Evolutionary conservation across 2,888 invertebrate species (phyloP).

Genomic region (Hypolimnas misippus): DNA sequence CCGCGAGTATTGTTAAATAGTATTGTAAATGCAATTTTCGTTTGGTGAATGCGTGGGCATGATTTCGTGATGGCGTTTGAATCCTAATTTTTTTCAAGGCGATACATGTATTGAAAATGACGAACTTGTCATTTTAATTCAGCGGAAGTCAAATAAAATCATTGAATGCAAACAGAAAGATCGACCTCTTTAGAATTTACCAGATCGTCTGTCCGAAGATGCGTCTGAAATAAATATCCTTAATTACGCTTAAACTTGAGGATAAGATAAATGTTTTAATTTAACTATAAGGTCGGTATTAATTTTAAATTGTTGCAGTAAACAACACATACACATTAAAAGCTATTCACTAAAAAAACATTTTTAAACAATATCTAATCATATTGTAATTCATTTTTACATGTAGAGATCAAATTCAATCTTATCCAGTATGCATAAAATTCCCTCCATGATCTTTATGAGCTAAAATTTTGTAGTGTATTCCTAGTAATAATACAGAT

Average conservation of each 20-base stretch:
- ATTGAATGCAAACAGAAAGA: slow-evolving; percentile 19
- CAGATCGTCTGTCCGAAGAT: neutral
- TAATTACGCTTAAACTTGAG: neutral
- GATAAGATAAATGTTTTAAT: neutral
- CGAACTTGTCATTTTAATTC: slow-evolving; percentile 31
- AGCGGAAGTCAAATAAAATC: slow-evolving; percentile 21
- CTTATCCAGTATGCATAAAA: no score
- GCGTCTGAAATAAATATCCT: neutral
- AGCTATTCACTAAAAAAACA: no score
- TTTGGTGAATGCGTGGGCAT: slow-evolving; percentile 21
- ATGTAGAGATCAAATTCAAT: no score
- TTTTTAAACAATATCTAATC: no score
- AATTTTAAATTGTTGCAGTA: no score
- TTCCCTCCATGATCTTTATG: no score
- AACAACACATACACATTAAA: no score
- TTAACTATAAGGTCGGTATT: neutral
- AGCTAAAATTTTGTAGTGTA: no score
- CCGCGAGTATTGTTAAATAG: neutral
- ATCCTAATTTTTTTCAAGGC: slow-evolving; percentile 38
- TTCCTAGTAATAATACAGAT: no score
- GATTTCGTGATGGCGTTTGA: slow-evolving; percentile 27
- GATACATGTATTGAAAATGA: slow-evolving; percentile 29
- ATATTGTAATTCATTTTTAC: no score
- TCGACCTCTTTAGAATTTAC: neutral
- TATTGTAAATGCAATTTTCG: slow-evolving; percentile 19